Evolutionary conservation across 2,888 invertebrate genomes (phyloP).

Genomic region (Eupithecia abbreviata): DNA sequence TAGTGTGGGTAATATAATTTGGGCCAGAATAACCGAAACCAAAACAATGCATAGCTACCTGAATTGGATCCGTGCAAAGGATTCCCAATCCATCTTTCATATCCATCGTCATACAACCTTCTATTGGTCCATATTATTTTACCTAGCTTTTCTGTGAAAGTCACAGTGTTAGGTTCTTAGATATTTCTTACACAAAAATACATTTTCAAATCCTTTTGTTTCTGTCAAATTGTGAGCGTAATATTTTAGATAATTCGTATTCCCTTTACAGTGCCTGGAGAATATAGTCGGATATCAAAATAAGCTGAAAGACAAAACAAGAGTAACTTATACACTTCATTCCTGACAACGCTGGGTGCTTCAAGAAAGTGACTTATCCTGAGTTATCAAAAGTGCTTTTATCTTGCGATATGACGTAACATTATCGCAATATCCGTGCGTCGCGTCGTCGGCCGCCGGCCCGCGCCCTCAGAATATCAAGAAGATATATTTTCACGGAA

Average conservation of each 20-base stretch:
- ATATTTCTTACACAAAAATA: neutral
- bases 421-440: slow-evolving; percentile 80
- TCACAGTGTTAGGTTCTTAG: neutral
- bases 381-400: slow-evolving; percentile 73
- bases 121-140: neutral
- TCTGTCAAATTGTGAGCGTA: neutral
- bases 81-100: slow-evolving; percentile 22
- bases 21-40: slow-evolving; percentile 44
- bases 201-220: neutral
- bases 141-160: slow-evolving; percentile 3
- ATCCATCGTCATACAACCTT: slow-evolving; percentile 2
- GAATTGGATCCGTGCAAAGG: slow-evolving; percentile 36
- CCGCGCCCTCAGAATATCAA: slow-evolving; percentile 78
- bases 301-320: neutral
- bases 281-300: neutral
- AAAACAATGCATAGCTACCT: slow-evolving; percentile 27
- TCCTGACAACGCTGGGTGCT: slow-evolving; percentile 18
- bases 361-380: slow-evolving; percentile 66
- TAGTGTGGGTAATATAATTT: slow-evolving; percentile 42
- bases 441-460: slow-evolving; percentile 63
- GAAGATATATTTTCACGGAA: slow-evolving; percentile 82
- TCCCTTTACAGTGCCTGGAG: neutral
- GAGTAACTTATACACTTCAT: neutral
- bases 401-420: slow-evolving; percentile 75
- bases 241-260: neutral